Evolutionary conservation across 2,113 vertebrate species (phyloP).

Genomic region (Pongo pygmaeus): DNA sequence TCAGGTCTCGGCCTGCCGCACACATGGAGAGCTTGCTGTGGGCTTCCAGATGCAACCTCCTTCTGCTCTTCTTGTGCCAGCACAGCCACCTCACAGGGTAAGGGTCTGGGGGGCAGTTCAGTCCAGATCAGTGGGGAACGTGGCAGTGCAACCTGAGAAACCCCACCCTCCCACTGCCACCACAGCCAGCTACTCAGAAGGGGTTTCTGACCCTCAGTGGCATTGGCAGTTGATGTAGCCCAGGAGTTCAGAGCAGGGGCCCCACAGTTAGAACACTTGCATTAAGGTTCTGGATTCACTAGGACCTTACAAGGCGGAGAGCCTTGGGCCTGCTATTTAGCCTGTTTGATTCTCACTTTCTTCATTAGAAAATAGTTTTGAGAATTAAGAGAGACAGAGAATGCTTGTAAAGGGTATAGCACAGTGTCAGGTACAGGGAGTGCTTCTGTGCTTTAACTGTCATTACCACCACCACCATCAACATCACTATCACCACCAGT

Average conservation of each 20-base stretch:
- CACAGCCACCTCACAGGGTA: not conserved
- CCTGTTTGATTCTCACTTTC: not conserved
- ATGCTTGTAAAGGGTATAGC: not conserved
- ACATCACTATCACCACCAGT: too few relatives aligned
- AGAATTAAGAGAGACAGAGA: not conserved
- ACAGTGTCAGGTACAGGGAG: not conserved
- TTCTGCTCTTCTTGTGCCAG: rapidly evolving
- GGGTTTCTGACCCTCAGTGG: not conserved
- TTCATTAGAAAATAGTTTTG: not conserved
- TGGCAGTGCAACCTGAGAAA: not conserved
- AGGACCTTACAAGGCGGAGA: not conserved
- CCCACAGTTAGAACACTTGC: too few relatives aligned
- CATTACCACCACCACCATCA: rapidly evolving
- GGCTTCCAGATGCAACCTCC: not conserved
- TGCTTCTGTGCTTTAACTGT: not conserved
- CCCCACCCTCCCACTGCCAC: not conserved
- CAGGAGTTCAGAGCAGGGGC: not conserved
- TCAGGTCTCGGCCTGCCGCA: not conserved
- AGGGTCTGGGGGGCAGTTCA: not conserved
- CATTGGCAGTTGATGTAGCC: not conserved
- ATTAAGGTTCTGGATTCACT: not conserved
- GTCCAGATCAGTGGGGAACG: not conserved
- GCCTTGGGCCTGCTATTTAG: not conserved
- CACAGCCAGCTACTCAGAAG: not conserved
- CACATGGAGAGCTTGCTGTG: not conserved